Percentiles rank a stretch among this genome's conserved stretches.
These are phyloP conservation scores for Drosophila sechellia DNA, from an alignment of 1,140 invertebrate genomes.

Conservation along the genomic window DNA sequence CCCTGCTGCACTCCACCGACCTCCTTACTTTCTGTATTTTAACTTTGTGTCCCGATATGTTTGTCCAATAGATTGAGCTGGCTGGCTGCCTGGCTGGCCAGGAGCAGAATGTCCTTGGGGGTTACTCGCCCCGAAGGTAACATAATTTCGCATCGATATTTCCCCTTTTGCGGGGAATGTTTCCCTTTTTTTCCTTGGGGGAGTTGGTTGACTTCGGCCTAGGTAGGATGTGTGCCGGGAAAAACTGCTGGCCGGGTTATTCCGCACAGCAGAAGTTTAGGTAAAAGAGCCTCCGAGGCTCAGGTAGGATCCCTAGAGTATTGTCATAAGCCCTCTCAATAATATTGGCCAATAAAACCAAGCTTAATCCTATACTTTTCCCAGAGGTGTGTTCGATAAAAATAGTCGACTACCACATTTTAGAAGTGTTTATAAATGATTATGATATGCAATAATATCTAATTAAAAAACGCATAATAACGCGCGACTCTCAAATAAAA, in stretches of 20 bases:
- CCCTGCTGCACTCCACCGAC: background rate
- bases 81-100: background rate
- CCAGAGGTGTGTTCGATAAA: background rate
- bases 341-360: conserved; percentile 11
- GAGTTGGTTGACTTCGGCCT: background rate
- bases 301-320: conserved; percentile 3
- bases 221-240: conserved; percentile 1
- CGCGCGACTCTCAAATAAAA: too few relatives aligned
- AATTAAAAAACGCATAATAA: too few relatives aligned
- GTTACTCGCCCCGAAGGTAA: conserved; percentile 5
- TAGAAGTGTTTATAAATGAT: too few relatives aligned
- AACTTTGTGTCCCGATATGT: conserved; percentile 41
- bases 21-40: conserved; percentile 8
- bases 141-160: conserved; percentile 9
- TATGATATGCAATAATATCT: too few relatives aligned
- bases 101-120: conserved; percentile 19
- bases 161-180: conserved; percentile 3
- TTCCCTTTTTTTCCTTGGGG: background rate
- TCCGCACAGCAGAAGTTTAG: conserved; percentile 2
- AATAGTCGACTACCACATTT: too few relatives aligned
- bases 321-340: background rate
- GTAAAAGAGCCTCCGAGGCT: background rate
- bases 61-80: conserved; percentile 38
- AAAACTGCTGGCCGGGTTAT: background rate
- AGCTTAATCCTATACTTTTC: background rate